Evolutionary conservation across 2,888 invertebrate species (phyloP), one percentile per base, ranked within the genome.

Genomic region (Idaea dimidiata): DNA sequence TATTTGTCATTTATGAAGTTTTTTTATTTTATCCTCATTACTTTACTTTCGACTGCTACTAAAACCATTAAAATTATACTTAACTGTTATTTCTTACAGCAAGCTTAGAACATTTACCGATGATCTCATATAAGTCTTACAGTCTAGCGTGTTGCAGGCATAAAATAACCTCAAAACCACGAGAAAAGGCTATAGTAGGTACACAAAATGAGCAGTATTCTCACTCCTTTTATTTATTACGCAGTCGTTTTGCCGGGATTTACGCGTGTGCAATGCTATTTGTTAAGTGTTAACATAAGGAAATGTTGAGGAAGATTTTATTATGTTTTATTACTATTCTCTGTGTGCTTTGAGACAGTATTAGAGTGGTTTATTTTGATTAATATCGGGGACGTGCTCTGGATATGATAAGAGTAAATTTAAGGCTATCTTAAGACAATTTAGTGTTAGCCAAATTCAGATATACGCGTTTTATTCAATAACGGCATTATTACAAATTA

Each of bases 161-260:
- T 43, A 14, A 43, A 43, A 43, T 43, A 24, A 24, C 24, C 24
- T 5, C 24, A 43, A 8, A 43, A 14, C 10, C 43, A 8, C 0
- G 43, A 43, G 43, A 43, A 43, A 43, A 8, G 14, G 43, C 14
- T 8, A n/a, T n/a, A n/a, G n/a, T n/a, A n/a, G 2, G 43, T 14
- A 69, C 69, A 68, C 69, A 69, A 69, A 69, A 68, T 69, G 67
- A 68, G 62, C 64, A 62, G 58, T 55, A 24, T 66, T 62, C 57
- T 58, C 63, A 62, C 64, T 57, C 62, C 64, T 65, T 67, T 72
- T 70, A 72, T 70, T 69, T 68, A 72, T 69, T 63, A 63, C 67
- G 17, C 60, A 59, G 62, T 65, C 64, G 63, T 65, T 60, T 61
- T 55, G 16, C 59, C 59, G 59, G 59, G 63, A 63, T 66, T 66